A percentile compares a stretch with the other conserved stretches of the same genome.
Evolutionary conservation across 2,888 invertebrate species (phyloP).

Genomic region (Pherbina coryleti): DNA sequence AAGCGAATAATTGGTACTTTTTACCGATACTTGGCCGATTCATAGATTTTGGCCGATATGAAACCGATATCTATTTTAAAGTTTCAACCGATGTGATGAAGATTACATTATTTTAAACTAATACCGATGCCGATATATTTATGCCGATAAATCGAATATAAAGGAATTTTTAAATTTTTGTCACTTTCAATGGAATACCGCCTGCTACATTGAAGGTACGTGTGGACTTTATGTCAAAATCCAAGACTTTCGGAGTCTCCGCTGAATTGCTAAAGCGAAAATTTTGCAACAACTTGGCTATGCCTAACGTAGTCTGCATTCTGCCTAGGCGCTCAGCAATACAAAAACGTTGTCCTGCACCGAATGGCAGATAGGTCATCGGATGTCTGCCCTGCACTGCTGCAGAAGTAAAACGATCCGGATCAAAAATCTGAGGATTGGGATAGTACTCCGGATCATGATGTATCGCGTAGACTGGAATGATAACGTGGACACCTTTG

Average conservation of each 20-base stretch:
- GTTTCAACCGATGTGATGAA: too few relatives aligned
- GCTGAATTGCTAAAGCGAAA: constrained; percentile 44
- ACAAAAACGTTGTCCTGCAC: constrained; percentile 63
- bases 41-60: too few relatives aligned
- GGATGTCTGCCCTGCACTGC: constrained; percentile 57
- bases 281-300: constrained; percentile 46
- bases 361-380: constrained; percentile 60
- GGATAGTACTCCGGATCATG: constrained; percentile 69
- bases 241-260: constrained; percentile 44
- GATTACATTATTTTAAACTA: too few relatives aligned
- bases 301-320: constrained; percentile 60
- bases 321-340: constrained; percentile 63
- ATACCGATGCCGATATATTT: too few relatives aligned
- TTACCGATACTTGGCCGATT: too few relatives aligned
- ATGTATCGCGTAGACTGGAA: constrained; percentile 71
- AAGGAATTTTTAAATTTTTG: too few relatives aligned
- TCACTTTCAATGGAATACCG: constrained; percentile 46
- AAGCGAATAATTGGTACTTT: too few relatives aligned
- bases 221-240: constrained; percentile 7
- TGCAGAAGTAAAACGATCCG: constrained; percentile 68
- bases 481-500: constrained; percentile 71
- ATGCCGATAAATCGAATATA: too few relatives aligned
- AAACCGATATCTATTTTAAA: too few relatives aligned
- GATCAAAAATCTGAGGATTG: constrained; percentile 69
- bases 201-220: constrained; percentile 38